Base-by-base conservation (phyloP, 2,888 invertebrate genomes). In the Loripinus fragilis region DNA sequence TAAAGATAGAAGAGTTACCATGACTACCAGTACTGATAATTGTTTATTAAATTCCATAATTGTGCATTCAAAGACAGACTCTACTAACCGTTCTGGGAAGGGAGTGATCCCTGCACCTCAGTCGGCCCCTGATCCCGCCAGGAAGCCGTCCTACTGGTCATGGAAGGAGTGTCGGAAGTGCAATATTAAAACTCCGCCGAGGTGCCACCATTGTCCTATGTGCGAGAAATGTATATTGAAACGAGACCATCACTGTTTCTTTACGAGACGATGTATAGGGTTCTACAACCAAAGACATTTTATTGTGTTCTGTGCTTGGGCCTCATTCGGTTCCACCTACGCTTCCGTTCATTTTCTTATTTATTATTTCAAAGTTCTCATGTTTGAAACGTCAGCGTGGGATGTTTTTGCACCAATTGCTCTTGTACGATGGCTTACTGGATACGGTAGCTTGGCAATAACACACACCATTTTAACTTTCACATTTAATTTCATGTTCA, bases 221-320 rank as follows among this genome's bases (percentile, higher is more conserved):
- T 92, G 92, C 71, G 84, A 86, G 20, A 81, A 75, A 0, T 93
- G 92, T 72, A 82, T 92, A 20, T 87, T 93, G 2, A 92, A 92
- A 80, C 77, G 92, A 7, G 92, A 92, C 83, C 92, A 93, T 81
- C 92, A 93, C 75, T 93, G 92, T 78, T 91, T 89, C 81, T 92
- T 92, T 81, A 87, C 90, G 2, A 89, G 90, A 25, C 78, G 85
- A 25, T 93, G 92, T 80, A 82, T 93, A 8, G 92, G 92, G 1
- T 88, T 89, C 64, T 73, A 85, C 35, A 93, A 93, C 82, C 90
- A 91, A 74, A 86, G 91, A 33, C 89, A 91, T 78, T 93, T 92
- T 72, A 80, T 90, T 48, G 86, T 91, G 20, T 91, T 92, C 74
- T 85, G 84, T 20, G 83, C 91, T 25, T 92, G 91, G 89, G 84